Conservation (phyloP, 1,140 invertebrate genomes). For the Anagrus nilaparvatae region DNA sequence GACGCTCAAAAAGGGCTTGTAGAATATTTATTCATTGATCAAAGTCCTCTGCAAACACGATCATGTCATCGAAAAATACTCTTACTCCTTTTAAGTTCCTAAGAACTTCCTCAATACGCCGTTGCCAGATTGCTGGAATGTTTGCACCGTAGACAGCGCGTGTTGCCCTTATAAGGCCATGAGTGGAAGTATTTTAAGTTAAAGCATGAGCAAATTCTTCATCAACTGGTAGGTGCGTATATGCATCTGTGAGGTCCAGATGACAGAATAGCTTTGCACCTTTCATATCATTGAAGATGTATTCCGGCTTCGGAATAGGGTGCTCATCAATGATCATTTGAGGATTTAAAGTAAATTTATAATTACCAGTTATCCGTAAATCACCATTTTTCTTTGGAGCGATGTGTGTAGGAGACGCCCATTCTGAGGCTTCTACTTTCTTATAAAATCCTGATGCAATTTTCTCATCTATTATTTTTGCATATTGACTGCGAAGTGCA, state of each 20-base stretch:
- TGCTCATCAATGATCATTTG: conserved; percentile 24
- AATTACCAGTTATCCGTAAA: conserved; percentile 22
- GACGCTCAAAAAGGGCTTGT: not conserved
- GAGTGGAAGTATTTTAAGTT: conserved; percentile 18
- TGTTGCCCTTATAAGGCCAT: conserved; percentile 18
- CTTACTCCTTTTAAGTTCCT: not conserved
- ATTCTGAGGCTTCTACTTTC: not conserved
- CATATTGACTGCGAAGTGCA: conserved; percentile 10
- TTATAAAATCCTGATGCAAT: too few species aligned
- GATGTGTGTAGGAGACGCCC: conserved; percentile 14
- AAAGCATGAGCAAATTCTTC: too few species aligned
- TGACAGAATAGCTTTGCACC: too few species aligned
- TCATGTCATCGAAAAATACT: conserved; percentile 4
- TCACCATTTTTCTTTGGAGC: conserved; percentile 20
- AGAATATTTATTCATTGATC: too few species aligned
- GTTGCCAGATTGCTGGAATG: conserved; percentile 14
- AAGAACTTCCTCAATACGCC: conserved; percentile 10
- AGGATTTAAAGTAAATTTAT: conserved; percentile 23
- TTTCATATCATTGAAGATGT: conserved; percentile 21
- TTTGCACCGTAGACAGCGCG: conserved; percentile 16
- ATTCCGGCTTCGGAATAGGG: conserved; percentile 18
- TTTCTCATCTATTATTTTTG: conserved; percentile 3
- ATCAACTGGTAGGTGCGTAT: too few species aligned
- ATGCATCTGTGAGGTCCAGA: too few species aligned
- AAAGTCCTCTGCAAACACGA: too few species aligned